A percentile compares a stretch with the other conserved stretches of the same genome.
Evolutionary conservation across 2,797 vertebrate genomes (phyloP).

Genomic region (Molothrus aeneus): DNA sequence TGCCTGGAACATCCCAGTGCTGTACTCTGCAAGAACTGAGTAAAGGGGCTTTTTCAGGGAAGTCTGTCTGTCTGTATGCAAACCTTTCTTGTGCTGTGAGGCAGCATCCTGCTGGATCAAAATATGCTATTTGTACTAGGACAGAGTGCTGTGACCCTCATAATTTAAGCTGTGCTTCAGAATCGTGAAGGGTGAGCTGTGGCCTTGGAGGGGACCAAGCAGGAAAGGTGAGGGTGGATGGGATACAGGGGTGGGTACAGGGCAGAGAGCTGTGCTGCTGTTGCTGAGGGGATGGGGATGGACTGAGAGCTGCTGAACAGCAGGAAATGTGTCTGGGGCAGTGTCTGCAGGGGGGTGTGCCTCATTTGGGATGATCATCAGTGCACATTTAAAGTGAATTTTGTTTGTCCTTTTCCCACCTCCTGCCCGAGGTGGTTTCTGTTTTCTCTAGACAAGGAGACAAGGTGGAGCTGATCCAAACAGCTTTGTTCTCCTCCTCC

Average conservation of each 20-base stretch:
- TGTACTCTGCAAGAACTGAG: background rate
- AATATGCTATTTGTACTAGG: background rate
- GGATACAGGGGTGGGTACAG: background rate
- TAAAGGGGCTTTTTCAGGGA: background rate
- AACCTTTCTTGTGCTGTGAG: background rate
- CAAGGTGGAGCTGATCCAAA: background rate
- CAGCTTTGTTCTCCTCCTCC: background rate
- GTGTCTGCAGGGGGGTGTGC: background rate
- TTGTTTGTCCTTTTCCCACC: background rate
- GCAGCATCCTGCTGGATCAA: background rate
- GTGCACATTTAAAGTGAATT: no score
- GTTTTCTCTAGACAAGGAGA: background rate
- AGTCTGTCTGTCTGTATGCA: background rate
- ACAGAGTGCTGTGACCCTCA: background rate
- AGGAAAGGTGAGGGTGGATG: background rate
- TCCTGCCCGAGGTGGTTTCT: rapidly evolving
- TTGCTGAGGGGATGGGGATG: background rate
- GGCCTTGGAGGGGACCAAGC: background rate
- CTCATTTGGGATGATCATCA: background rate
- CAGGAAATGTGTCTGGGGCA: background rate
- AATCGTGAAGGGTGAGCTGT: background rate
- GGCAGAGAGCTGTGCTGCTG: background rate
- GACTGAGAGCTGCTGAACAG: background rate
- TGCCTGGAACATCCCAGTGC: background rate
- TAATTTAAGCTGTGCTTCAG: background rate